These are phyloP conservation scores for Antrozous pallidus DNA, from an alignment of 2,797 vertebrate genomes.

Conservation along the genomic window DNA sequence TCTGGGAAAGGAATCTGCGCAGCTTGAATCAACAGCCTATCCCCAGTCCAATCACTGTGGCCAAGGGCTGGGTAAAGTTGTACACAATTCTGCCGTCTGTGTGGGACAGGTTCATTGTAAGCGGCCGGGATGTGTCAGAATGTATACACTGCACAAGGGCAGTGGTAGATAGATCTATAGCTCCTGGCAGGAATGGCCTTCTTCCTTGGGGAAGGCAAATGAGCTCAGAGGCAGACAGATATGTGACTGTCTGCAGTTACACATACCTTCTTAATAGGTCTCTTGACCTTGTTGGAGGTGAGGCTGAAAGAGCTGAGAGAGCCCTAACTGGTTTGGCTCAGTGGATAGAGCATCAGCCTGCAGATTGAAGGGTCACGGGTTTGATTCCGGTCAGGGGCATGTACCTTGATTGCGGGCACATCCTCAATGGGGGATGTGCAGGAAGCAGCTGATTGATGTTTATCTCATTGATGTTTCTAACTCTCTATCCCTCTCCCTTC, in stretches of 20 bases:
- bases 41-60: background rate
- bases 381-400: too few relatives aligned
- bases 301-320: background rate
- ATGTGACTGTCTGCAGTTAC: background rate
- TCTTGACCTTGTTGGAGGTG: background rate
- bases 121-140: background rate
- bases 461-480: too few relatives aligned
- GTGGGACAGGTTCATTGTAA: background rate
- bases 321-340: too few relatives aligned
- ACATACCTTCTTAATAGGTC: background rate
- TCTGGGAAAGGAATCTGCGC: background rate
- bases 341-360: too few relatives aligned
- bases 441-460: too few relatives aligned
- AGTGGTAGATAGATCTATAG: background rate
- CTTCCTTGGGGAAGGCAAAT: background rate
- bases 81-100: background rate
- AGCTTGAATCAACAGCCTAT: background rate
- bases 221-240: background rate
- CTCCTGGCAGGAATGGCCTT: background rate
- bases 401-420: too few relatives aligned
- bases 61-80: background rate
- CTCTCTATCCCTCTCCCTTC: too few relatives aligned
- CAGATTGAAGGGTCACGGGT: too few relatives aligned
- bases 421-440: too few relatives aligned
- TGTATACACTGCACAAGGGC: background rate